phyloP scores from a whole-genome alignment of 2,113 vertebrate genomes.

The Alces alces region DNA sequence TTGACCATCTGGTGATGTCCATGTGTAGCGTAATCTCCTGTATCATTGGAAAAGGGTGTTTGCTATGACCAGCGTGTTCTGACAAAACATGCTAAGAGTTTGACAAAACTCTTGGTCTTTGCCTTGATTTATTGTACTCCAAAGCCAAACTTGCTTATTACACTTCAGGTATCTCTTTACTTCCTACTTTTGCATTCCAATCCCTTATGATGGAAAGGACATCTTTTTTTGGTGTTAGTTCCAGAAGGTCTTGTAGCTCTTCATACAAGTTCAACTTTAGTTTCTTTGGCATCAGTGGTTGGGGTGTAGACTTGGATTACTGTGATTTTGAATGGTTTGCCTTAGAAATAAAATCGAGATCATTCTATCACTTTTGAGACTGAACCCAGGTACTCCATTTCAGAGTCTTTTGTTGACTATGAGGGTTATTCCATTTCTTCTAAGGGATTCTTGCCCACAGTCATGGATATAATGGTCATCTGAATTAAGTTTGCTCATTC shows the following conservation, averaged over 20 bases:
- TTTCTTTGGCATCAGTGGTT: neutral
- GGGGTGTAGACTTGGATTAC: neutral
- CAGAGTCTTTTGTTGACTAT: neutral
- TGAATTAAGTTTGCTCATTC: neutral
- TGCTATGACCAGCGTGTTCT: neutral
- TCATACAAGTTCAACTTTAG: neutral
- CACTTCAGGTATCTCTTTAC: neutral
- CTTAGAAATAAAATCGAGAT: neutral
- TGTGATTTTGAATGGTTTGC: neutral
- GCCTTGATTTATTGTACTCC: neutral
- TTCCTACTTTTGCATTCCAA: neutral
- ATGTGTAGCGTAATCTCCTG: neutral
- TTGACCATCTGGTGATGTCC: neutral
- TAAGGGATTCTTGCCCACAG: neutral
- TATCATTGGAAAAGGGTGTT: neutral
- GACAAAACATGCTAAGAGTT: neutral
- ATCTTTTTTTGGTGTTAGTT: neutral
- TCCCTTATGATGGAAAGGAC: neutral
- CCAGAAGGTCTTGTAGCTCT: neutral
- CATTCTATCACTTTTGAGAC: neutral
- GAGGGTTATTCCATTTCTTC: neutral
- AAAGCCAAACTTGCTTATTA: neutral
- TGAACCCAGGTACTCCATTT: neutral
- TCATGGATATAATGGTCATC: neutral
- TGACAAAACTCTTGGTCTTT: neutral